These are phyloP conservation scores for Micrasema longulum DNA, from an alignment of 1,140 invertebrate species.

Conservation along the genomic window DNA sequence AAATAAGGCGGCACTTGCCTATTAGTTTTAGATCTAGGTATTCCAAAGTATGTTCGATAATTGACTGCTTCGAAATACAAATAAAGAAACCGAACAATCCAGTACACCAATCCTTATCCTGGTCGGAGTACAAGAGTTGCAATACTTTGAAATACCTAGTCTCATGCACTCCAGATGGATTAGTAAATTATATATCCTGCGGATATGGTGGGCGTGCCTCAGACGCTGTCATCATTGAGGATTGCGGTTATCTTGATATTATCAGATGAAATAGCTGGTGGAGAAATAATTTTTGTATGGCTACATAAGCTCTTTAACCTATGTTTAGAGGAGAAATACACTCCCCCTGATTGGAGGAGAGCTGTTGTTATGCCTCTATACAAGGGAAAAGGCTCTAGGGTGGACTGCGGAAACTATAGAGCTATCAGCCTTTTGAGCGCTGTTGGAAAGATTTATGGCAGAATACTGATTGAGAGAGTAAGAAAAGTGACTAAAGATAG, in stretches of 20 bases:
- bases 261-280: too few relatives aligned
- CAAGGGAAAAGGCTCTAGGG: too few relatives aligned
- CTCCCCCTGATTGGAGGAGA: too few relatives aligned
- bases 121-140: background rate
- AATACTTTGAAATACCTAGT: slow-evolving; percentile 7
- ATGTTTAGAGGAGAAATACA: too few relatives aligned
- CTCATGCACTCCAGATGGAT: slow-evolving; percentile 12
- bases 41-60: background rate
- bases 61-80: background rate
- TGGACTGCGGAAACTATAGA: too few relatives aligned
- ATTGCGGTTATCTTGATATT: background rate
- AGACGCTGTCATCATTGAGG: background rate
- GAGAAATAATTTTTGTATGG: too few relatives aligned
- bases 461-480: too few relatives aligned
- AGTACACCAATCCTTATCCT: slow-evolving; percentile 1
- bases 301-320: too few relatives aligned
- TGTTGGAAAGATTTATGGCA: too few relatives aligned
- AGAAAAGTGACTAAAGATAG: too few relatives aligned
- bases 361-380: too few relatives aligned
- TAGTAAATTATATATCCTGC: slow-evolving; percentile 3
- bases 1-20: background rate
- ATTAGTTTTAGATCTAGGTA: background rate
- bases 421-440: too few relatives aligned
- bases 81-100: background rate
- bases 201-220: slow-evolving; percentile 7